Evolutionary conservation across 1,140 invertebrate species (phyloP).

Genomic region (Chironomus tepperi): DNA sequence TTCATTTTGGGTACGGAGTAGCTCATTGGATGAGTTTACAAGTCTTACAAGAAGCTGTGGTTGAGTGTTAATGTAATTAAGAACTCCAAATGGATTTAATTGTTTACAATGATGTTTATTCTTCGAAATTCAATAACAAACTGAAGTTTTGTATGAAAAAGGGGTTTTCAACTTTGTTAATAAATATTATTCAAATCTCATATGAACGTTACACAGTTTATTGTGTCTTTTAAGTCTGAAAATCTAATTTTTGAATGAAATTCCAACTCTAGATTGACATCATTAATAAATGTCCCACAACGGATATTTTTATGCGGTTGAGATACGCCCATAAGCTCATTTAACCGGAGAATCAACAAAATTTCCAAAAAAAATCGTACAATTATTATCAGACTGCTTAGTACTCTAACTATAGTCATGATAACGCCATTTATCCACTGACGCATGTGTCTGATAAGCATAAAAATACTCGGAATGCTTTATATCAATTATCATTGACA

Average conservation of each 20-base stretch:
- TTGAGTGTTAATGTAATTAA: too few species aligned
- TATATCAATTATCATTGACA: not conserved
- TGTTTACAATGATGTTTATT: too few species aligned
- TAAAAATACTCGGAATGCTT: not conserved
- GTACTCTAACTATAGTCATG: not conserved
- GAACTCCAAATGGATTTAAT: too few species aligned
- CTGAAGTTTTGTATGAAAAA: too few species aligned
- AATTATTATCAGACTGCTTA: not conserved
- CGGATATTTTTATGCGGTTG: not conserved
- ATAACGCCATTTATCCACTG: conserved; percentile 7
- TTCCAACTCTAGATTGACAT: not conserved
- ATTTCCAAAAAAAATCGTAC: not conserved
- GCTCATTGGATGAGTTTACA: too few species aligned
- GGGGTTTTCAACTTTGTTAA: too few species aligned
- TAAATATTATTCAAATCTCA: too few species aligned
- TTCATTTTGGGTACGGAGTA: too few species aligned
- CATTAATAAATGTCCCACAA: not conserved
- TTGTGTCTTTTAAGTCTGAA: too few species aligned
- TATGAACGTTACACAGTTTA: too few species aligned
- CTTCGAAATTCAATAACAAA: too few species aligned
- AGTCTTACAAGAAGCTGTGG: too few species aligned
- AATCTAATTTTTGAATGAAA: not conserved
- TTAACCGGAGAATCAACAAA: not conserved
- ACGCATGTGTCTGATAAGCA: not conserved
- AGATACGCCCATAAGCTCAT: conserved; percentile 4